Evolutionary conservation across 2,888 invertebrate species (phyloP).

Genomic region (Dendrolimus houi): DNA sequence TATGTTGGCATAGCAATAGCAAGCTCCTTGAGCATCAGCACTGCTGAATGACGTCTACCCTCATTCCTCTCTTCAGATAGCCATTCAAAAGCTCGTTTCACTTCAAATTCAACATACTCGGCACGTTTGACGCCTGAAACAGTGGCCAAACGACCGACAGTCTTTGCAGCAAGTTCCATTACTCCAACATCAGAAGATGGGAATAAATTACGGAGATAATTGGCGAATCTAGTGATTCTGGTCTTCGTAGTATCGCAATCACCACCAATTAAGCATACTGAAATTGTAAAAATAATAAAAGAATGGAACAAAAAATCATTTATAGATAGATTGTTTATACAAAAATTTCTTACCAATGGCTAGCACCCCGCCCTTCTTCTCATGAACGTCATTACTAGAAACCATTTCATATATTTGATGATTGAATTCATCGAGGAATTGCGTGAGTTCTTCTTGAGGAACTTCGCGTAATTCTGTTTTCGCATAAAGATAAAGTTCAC

Average conservation of each 20-base stretch:
- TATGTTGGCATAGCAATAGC: conserved; percentile 97
- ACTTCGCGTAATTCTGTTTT: conserved; percentile 94
- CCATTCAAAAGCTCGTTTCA: conserved; percentile 97
- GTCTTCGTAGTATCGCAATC: conserved; percentile 95
- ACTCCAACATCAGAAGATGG: conserved; percentile 94
- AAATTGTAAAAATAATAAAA: conserved; percentile 21
- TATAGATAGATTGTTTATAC: too few species aligned
- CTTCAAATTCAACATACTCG: conserved; percentile 98
- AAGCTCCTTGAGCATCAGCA: conserved; percentile 92
- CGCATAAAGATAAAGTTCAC: conserved; percentile 92
- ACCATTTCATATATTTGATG: conserved; percentile 98
- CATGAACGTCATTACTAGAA: conserved; percentile 92
- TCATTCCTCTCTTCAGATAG: conserved; percentile 93
- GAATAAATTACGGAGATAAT: conserved; percentile 91
- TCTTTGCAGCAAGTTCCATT: conserved; percentile 97
- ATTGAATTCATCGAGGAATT: conserved; percentile 96
- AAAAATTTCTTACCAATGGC: conserved; percentile 84
- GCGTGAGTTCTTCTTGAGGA: conserved; percentile 91
- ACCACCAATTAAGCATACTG: conserved; percentile 94
- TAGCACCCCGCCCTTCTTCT: conserved; percentile 96
- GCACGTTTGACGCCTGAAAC: conserved; percentile 95
- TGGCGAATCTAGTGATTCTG: conserved; percentile 93
- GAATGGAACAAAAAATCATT: too few species aligned
- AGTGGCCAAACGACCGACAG: conserved; percentile 93
- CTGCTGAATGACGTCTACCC: conserved; percentile 93